Evolutionary conservation across 2,797 vertebrate genomes (phyloP).

Genomic region (Gymnodraco acuticeps): DNA sequence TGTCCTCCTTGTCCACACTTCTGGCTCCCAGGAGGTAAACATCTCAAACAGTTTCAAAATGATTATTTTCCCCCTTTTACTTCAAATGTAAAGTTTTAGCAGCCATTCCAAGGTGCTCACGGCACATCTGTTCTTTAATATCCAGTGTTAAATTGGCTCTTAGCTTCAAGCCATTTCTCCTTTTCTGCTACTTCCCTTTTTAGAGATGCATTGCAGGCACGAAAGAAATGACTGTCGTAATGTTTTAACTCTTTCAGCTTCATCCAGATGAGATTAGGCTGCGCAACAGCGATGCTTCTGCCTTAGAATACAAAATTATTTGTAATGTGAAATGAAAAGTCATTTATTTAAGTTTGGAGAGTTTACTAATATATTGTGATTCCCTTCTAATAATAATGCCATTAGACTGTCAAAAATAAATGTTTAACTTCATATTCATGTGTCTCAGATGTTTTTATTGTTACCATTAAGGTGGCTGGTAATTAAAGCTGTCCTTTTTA

Average conservation of each 20-base stretch:
- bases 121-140: slow-evolving; percentile 27
- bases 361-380: slow-evolving; percentile 36
- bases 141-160: slow-evolving; percentile 29
- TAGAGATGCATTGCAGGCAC: slow-evolving; percentile 23
- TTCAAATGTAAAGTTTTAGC: slow-evolving; percentile 20
- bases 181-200: slow-evolving; percentile 16
- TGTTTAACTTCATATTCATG: slow-evolving; percentile 20
- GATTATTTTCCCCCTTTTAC: slow-evolving; percentile 4
- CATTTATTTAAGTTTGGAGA: slow-evolving; percentile 41
- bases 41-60: background rate
- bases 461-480: background rate
- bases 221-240: slow-evolving; percentile 33
- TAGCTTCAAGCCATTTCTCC: slow-evolving; percentile 22
- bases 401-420: slow-evolving; percentile 62
- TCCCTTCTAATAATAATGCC: slow-evolving; percentile 42
- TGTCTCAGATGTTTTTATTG: slow-evolving; percentile 27
- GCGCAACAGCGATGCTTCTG: slow-evolving; percentile 26
- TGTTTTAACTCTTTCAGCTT: slow-evolving; percentile 29
- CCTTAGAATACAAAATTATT: slow-evolving; percentile 31
- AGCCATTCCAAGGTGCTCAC: slow-evolving; percentile 2
- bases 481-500: background rate
- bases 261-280: background rate
- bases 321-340: slow-evolving; percentile 29
- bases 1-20: background rate
- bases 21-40: background rate